phyloP scores from a whole-genome alignment of 2,797 vertebrate genomes.

The Nothura maculosa region DNA sequence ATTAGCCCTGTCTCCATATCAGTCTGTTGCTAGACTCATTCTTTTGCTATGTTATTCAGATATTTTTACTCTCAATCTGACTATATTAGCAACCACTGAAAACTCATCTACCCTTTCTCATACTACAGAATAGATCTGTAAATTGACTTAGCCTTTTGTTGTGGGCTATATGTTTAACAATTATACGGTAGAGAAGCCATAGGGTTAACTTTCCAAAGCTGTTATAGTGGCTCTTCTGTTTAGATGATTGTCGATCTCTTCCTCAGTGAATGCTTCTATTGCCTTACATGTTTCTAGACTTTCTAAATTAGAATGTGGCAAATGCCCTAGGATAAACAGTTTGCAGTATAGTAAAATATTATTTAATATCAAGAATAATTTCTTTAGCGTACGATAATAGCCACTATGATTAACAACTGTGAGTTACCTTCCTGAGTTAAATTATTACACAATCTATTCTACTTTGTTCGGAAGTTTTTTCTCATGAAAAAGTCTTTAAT shows the following conservation, averaged over 20 bases:
- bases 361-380: background rate
- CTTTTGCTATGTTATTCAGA: background rate
- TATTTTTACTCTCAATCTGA: background rate
- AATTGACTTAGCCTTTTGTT: background rate
- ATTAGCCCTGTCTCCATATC: background rate
- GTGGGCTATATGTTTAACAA: background rate
- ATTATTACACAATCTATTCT: slow-evolving; percentile 20
- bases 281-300: background rate
- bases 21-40: background rate
- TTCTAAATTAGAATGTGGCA: background rate
- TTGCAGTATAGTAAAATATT: background rate
- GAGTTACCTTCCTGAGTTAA: slow-evolving; percentile 10
- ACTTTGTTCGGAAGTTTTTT: slow-evolving; percentile 39
- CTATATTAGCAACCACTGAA: background rate
- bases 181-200: background rate
- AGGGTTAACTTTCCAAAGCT: background rate
- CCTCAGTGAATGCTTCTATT: background rate
- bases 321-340: background rate
- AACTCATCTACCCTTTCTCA: background rate
- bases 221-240: background rate
- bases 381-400: background rate
- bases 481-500: slow-evolving; percentile 42
- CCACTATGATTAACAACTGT: slow-evolving; percentile 6
- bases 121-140: background rate
- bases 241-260: background rate